Conservation (phyloP, 1,140 invertebrate species). For the Papilio dardanus region DNA sequence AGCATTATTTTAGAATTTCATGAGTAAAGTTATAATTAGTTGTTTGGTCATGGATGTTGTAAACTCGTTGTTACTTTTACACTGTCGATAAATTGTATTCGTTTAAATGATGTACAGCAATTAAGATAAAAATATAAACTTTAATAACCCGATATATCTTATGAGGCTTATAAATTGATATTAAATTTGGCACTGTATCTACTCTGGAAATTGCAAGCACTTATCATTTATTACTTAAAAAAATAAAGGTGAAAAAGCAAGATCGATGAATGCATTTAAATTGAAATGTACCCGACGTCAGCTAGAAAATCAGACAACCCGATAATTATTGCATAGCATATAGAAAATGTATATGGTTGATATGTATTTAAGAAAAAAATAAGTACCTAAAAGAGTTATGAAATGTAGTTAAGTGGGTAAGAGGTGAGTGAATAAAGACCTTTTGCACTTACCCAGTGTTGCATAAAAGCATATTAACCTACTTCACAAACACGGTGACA, state of each 20-base stretch:
- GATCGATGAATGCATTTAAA: not conserved
- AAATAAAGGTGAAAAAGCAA: not conserved
- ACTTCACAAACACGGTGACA: not conserved
- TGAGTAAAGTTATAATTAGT: constrained; percentile 37
- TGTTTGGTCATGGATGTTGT: constrained; percentile 33
- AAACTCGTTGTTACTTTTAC: constrained; percentile 29
- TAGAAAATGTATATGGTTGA: not conserved
- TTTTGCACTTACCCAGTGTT: not conserved
- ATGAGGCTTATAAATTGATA: not conserved
- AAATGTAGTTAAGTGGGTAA: not conserved
- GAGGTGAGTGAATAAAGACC: constrained; percentile 5
- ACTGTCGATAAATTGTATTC: constrained; percentile 16
- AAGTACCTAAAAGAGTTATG: not conserved
- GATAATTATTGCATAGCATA: no score
- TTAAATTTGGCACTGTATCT: not conserved
- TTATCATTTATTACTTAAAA: not conserved
- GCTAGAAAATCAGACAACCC: not conserved
- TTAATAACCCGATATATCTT: not conserved
- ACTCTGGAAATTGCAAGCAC: not conserved
- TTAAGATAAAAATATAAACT: not conserved
- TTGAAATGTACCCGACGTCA: not conserved
- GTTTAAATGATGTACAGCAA: not conserved
- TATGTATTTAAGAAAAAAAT: not conserved
- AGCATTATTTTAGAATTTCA: constrained; percentile 34
- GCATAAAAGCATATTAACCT: constrained; percentile 6